Base-by-base conservation (phyloP, 2,888 invertebrate species). In the Cephus spinipes region DNA sequence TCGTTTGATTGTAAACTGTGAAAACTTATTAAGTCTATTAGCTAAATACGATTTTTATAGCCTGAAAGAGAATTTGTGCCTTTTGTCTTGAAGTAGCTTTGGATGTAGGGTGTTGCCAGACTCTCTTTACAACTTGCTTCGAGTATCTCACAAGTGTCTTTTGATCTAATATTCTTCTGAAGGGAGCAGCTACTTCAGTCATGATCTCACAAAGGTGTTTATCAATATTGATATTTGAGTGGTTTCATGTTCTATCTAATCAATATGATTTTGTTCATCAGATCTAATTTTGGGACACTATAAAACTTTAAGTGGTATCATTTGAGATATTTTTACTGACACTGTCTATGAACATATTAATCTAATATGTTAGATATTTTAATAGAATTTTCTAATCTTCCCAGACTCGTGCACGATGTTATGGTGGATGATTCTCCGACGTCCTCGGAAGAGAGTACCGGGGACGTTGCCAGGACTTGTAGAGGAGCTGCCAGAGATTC, bases 381-480 rank as follows among this genome's bases (percentile, higher is more conserved):
- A 55, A 23, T 23, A 1, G 55, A 23, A 55, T 55, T 9, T 55
- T 23, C 9, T 23, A 55, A 55, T 23, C 6, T 23, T 55, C 90
- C 73, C 91, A 97, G 97, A 87, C 93, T 97, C 90, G 96, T 97
- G 90, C 97, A 97, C 92, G 96, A 96, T 94, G 95, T 96, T 87
- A 94, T 94, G 85, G 93, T 97, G 89, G 97, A 97, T 87, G 96
- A 96, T 91, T 96, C 96, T 69, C 95, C 96, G 40, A 94, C 94
- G 81, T 96, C 96, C 83, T 95, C 96, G 86, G 96, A 95, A 90
- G 96, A 95, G 90, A 94, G 95, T 80, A 95, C 95, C 81, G 94
- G 94, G 85, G 95, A 94, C 80, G 94, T 94, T 78, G 92, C 89
- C 83, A 87, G 90, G 81, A 85, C 87, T 30, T 89, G 89, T 81